phyloP scores from a whole-genome alignment of 2,888 invertebrate species.

The Yponomeuta malinellus region DNA sequence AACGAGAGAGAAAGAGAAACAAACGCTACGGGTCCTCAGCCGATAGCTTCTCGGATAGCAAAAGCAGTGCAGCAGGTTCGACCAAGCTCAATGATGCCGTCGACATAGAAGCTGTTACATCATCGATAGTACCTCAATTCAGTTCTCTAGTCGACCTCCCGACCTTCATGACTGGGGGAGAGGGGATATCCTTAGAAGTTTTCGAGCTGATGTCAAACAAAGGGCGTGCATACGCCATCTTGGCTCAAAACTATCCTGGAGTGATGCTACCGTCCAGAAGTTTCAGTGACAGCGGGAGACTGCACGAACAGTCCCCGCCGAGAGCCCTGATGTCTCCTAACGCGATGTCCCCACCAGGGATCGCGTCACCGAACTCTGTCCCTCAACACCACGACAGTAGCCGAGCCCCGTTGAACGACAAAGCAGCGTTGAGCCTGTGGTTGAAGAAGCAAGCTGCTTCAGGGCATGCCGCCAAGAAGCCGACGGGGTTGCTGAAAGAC shows the following conservation, averaged over 20 bases:
- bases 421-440: constrained; percentile 75
- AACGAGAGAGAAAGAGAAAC: constrained; percentile 73
- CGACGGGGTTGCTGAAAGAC: constrained; percentile 83
- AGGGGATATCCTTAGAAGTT: constrained; percentile 85
- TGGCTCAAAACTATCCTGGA: constrained; percentile 85
- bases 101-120: constrained; percentile 54
- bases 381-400: neutral
- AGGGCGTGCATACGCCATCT: constrained; percentile 81
- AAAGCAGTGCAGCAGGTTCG: constrained; percentile 79
- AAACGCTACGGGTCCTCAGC: constrained; percentile 79
- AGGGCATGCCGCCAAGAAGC: constrained; percentile 57
- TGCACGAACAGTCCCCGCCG: constrained; percentile 60
- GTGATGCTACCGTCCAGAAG: constrained; percentile 82
- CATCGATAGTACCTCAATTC: constrained; percentile 72
- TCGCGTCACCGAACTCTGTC: constrained; percentile 14
- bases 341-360: constrained; percentile 20
- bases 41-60: constrained; percentile 82
- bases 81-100: constrained; percentile 51
- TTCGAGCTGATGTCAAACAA: constrained; percentile 82
- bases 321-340: constrained; percentile 43
- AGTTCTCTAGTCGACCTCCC: constrained; percentile 91
- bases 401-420: constrained; percentile 29
- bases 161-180: constrained; percentile 86
- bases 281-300: constrained; percentile 78
- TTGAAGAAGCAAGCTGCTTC: constrained; percentile 62